Conservation (phyloP, 2,113 vertebrate species). For the Brachyhypopomus gauderio region DNA sequence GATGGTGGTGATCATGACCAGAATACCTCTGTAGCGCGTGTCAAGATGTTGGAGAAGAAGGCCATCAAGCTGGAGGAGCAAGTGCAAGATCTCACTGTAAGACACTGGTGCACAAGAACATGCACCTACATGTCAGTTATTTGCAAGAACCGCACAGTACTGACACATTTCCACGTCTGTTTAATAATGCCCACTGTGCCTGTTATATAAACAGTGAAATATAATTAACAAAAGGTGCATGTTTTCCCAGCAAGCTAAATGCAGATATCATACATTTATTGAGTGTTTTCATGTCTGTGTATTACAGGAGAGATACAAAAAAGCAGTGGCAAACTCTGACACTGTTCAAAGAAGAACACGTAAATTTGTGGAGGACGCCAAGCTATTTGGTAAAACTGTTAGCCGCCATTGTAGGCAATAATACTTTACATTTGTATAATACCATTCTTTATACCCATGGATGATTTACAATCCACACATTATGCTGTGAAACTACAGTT, state of each 20-base stretch:
- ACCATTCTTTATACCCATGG: too few relatives aligned
- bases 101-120: constrained; percentile 30
- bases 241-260: too few relatives aligned
- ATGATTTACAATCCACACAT: too few relatives aligned
- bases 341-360: constrained; percentile 80
- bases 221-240: neutral
- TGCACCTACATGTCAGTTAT: too few relatives aligned
- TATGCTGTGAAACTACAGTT: too few relatives aligned
- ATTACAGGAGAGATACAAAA: constrained; percentile 77
- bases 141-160: too few relatives aligned
- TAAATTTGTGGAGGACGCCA: constrained; percentile 89
- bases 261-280: too few relatives aligned
- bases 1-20: constrained; percentile 72
- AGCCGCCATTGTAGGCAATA: neutral
- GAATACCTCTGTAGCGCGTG: constrained; percentile 68
- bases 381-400: constrained; percentile 79
- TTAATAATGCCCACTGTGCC: neutral
- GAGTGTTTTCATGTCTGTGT: neutral
- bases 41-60: constrained; percentile 73
- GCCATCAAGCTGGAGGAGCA: constrained; percentile 80
- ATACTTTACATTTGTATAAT: too few relatives aligned
- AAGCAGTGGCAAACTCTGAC: constrained; percentile 79
- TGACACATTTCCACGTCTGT: neutral
- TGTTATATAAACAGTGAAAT: too few relatives aligned
- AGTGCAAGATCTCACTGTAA: constrained; percentile 81